These are phyloP conservation scores for Neoascia interrupta DNA, from an alignment of 2,888 invertebrate genomes.

Conservation along the genomic window DNA sequence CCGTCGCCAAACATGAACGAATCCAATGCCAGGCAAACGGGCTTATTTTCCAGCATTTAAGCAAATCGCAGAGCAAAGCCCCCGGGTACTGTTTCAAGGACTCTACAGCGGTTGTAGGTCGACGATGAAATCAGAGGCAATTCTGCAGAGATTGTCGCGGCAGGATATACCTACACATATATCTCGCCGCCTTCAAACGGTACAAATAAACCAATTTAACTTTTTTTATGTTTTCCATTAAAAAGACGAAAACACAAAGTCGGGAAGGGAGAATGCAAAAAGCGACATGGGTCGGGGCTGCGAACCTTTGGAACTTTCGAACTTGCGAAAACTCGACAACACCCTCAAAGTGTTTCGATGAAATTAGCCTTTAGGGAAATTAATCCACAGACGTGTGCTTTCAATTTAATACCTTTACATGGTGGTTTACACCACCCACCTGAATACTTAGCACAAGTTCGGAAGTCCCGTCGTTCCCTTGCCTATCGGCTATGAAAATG, in stretches of 20 bases:
- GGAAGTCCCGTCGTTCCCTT: not conserved
- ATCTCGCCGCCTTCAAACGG: slow-evolving; percentile 36
- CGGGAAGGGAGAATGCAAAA: too few species aligned
- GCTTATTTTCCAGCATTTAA: slow-evolving; percentile 60
- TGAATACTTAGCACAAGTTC: not conserved
- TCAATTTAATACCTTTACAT: slow-evolving; percentile 60
- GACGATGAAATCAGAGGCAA: slow-evolving; percentile 8
- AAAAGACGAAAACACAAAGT: slow-evolving; percentile 7
- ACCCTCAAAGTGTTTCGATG: slow-evolving; percentile 60
- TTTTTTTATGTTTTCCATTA: slow-evolving; percentile 57
- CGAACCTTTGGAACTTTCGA: not conserved
- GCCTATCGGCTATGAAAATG: not conserved
- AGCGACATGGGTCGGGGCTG: not conserved
- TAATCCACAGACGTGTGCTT: slow-evolving; percentile 62
- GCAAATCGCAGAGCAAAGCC: slow-evolving; percentile 25
- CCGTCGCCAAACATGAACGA: slow-evolving; percentile 3
- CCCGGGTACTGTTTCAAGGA: slow-evolving; percentile 27
- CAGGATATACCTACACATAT: too few species aligned
- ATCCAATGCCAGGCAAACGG: not conserved
- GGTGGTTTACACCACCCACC: slow-evolving; percentile 21
- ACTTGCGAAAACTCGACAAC: slow-evolving; percentile 10
- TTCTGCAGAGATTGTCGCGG: slow-evolving; percentile 49
- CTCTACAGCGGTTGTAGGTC: slow-evolving; percentile 3
- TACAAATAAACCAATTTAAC: slow-evolving; percentile 67
- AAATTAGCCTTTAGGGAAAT: slow-evolving; percentile 67